A percentile compares a stretch with the other conserved stretches of the same genome.
phyloP scores from a whole-genome alignment of 1,140 invertebrate genomes.

The Ylistrum balloti region DNA sequence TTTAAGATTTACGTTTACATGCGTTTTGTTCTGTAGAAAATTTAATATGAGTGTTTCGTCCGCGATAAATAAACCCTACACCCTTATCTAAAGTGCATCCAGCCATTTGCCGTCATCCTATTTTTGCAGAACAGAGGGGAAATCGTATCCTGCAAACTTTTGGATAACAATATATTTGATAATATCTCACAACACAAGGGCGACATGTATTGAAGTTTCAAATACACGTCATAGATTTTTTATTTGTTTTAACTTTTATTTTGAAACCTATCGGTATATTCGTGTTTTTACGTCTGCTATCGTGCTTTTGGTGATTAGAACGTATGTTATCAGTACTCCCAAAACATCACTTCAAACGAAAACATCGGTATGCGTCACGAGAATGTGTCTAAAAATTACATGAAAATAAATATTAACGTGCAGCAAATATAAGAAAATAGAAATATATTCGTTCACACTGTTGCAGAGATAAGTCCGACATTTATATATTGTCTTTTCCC shows the following conservation, averaged over 20 bases:
- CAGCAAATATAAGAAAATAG: not conserved
- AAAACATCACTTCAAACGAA: not conserved
- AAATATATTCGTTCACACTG: not conserved
- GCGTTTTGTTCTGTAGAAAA: not conserved
- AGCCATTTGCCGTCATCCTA: slow-evolving; percentile 5
- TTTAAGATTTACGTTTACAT: not conserved
- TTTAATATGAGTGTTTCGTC: slow-evolving; percentile 1
- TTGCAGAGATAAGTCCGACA: not conserved
- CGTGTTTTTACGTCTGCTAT: not conserved
- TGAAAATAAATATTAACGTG: slow-evolving; percentile 1
- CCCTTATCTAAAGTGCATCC: slow-evolving; percentile 27
- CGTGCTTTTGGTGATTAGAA: not conserved
- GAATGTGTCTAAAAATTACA: not conserved
- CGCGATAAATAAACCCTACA: not conserved
- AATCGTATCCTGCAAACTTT: not conserved
- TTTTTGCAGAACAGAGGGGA: not conserved
- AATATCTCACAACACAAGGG: not conserved
- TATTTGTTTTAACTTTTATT: slow-evolving; percentile 21
- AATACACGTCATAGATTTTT: not conserved
- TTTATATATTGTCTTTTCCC: not conserved
- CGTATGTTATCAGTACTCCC: not conserved
- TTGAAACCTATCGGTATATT: not conserved
- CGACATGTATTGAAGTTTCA: not conserved
- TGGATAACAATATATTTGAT: not conserved
- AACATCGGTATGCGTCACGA: not conserved